Percentiles rank a stretch among this genome's conserved stretches.
These are phyloP conservation scores for Poeciliopsis occidentalis DNA, from an alignment of 2,113 vertebrate species.

Conservation along the genomic window DNA sequence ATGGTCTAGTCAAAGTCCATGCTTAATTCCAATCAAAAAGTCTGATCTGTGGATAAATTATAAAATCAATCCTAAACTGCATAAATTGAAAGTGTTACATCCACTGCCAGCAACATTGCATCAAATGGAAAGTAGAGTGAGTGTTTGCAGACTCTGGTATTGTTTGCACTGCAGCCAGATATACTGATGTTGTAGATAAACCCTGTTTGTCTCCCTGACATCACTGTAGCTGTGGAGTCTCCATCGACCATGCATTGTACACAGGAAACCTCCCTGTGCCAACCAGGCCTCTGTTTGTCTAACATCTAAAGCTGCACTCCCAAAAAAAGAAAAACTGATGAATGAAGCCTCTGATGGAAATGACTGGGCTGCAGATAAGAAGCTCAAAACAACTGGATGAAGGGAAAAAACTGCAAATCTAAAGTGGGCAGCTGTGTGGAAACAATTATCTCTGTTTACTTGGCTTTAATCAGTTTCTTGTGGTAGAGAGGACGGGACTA, in stretches of 20 bases:
- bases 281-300: background rate
- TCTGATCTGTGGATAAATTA: background rate
- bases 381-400: conserved; percentile 5
- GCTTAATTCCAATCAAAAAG: background rate
- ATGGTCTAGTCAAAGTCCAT: background rate
- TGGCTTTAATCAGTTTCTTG: conserved; percentile 41
- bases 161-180: conserved; percentile 23
- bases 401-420: conserved; percentile 12
- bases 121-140: background rate
- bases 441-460: conserved; percentile 38
- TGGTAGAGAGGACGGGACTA: conserved; percentile 20
- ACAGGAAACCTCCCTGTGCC: background rate
- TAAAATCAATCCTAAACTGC: background rate
- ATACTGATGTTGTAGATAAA: conserved; percentile 15
- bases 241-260: background rate
- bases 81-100: background rate
- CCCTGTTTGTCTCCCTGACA: conserved; percentile 7
- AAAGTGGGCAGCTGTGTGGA: conserved; percentile 1
- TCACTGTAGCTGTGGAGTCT: conserved; percentile 2
- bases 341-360: conserved; percentile 5
- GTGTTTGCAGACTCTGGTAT: conserved; percentile 1
- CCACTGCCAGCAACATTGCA: background rate
- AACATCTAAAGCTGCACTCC: too few species aligned
- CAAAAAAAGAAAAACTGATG: background rate
- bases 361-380: conserved; percentile 8